phyloP scores from a whole-genome alignment of 1,140 invertebrate species.

The Saxidomus purpurata region DNA sequence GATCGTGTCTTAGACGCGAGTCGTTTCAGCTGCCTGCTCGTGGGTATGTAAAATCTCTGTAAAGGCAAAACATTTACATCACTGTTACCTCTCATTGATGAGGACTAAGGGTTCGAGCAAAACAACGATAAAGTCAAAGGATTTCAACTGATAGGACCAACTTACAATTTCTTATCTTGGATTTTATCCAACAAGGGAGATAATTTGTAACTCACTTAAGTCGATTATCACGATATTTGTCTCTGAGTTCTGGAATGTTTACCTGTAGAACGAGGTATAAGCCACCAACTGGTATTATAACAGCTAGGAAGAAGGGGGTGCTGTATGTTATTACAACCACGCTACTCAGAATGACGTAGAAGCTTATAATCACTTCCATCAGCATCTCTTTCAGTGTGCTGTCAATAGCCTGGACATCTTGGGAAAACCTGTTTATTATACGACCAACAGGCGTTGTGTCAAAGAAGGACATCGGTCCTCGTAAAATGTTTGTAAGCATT shows the following conservation, averaged over 20 bases:
- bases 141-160: no score
- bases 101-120: no score
- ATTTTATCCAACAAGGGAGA: no score
- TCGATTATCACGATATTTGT: no score
- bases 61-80: not conserved
- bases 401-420: constrained; percentile 87
- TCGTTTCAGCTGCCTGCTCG: constrained; percentile 88
- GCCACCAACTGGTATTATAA: constrained; percentile 94
- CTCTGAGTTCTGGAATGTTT: no score
- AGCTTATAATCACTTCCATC: constrained; percentile 80
- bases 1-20: constrained; percentile 87
- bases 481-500: constrained; percentile 89
- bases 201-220: no score
- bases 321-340: constrained; percentile 96
- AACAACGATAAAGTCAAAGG: no score
- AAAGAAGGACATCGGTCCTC: constrained; percentile 89
- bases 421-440: constrained; percentile 89
- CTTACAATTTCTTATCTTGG: no score
- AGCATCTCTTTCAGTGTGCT: constrained; percentile 81
- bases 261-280: constrained; percentile 95
- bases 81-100: no score
- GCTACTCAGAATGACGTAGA: constrained; percentile 93
- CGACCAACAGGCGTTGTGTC: constrained; percentile 90
- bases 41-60: constrained; percentile 96
- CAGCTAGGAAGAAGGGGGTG: constrained; percentile 94